Percentiles rank a stretch among this genome's conserved stretches.
These are phyloP conservation scores for Harpalus rubripes DNA, from an alignment of 2,888 invertebrate species.

Conservation along the genomic window DNA sequence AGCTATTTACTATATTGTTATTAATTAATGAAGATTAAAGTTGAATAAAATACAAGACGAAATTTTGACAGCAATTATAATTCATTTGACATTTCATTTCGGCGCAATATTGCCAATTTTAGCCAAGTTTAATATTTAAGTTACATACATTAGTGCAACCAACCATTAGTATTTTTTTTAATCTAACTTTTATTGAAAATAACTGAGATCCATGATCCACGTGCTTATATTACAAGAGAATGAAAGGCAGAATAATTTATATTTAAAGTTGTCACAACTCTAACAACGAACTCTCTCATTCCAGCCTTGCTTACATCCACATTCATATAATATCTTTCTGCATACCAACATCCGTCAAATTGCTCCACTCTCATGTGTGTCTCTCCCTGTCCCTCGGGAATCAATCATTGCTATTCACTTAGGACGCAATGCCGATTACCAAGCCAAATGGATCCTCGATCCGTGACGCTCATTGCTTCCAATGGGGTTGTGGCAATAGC, in stretches of 20 bases:
- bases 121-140: too few relatives aligned
- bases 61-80: too few relatives aligned
- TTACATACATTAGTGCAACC: too few relatives aligned
- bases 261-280: neutral
- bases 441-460: constrained; percentile 13
- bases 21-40: too few relatives aligned
- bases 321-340: constrained; percentile 43
- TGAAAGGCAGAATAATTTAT: neutral
- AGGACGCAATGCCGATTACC: constrained; percentile 15
- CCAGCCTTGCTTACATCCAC: constrained; percentile 1
- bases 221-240: neutral
- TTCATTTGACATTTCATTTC: too few relatives aligned
- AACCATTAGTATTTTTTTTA: too few relatives aligned
- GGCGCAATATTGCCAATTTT: too few relatives aligned
- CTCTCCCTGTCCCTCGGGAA: constrained; percentile 45
- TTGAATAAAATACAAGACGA: too few relatives aligned
- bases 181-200: neutral
- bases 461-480: constrained; percentile 21
- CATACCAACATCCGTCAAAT: constrained; percentile 44
- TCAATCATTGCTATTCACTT: constrained; percentile 46
- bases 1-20: too few relatives aligned
- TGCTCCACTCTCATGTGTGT: neutral
- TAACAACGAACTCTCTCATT: constrained; percentile 15
- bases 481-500: neutral
- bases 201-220: neutral